Evolutionary conservation across 2,113 vertebrate species (phyloP).

Genomic region (Oryzias javanicus): DNA sequence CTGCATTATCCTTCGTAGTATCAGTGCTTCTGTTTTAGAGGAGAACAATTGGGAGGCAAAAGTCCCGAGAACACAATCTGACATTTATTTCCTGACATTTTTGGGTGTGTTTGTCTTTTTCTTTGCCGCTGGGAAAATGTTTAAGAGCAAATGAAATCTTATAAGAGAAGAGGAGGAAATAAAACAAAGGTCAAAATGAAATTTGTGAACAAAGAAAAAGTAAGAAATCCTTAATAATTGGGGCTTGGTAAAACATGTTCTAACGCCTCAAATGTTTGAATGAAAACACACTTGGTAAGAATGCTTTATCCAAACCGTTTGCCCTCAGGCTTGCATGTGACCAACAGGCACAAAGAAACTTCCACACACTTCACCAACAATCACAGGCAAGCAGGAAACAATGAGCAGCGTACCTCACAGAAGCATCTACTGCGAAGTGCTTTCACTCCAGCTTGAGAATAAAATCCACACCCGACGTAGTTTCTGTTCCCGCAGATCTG

Average conservation of each 20-base stretch:
- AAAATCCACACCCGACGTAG: constrained; percentile 43
- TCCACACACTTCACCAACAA: constrained; percentile 13
- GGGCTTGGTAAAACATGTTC: neutral
- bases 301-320: neutral
- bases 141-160: too few relatives aligned
- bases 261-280: neutral
- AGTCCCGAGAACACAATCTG: too few relatives aligned
- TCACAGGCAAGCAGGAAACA: constrained; percentile 5
- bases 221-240: neutral
- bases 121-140: too few relatives aligned
- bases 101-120: too few relatives aligned
- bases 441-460: constrained; percentile 26
- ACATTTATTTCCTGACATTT: too few relatives aligned
- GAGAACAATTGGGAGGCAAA: too few relatives aligned
- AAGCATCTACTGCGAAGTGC: constrained; percentile 10
- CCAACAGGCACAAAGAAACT: neutral
- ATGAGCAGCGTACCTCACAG: constrained; percentile 59
- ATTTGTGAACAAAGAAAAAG: neutral
- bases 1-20: too few relatives aligned
- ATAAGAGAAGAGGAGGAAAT: neutral
- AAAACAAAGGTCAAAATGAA: neutral
- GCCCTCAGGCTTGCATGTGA: neutral
- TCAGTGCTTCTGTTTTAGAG: neutral
- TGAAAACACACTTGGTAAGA: neutral
- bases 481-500: constrained; percentile 47